Conservation (phyloP, 2,888 invertebrate species). For the Caenorhabditis sp. region DNA sequence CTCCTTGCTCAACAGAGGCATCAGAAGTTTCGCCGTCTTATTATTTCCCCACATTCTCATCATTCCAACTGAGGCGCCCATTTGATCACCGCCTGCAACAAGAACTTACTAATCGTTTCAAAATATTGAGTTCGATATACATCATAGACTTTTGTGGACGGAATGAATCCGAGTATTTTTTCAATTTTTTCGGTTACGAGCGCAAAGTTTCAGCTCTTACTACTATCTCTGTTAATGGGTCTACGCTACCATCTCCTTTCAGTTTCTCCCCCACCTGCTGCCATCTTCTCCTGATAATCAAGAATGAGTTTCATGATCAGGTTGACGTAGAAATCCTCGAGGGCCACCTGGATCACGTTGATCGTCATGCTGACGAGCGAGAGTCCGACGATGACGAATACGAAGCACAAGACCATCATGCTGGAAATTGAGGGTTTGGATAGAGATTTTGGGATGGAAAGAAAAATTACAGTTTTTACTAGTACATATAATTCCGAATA, state of each 20-base stretch:
- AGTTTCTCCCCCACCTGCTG: conserved; percentile 72
- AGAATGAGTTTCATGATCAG: conserved; percentile 82
- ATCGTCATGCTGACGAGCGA: conserved; percentile 85
- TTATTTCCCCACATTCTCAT: conserved; percentile 82
- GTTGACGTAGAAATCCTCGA: conserved; percentile 82
- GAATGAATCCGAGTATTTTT: no score
- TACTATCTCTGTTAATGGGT: no score
- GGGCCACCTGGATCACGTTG: conserved; percentile 83
- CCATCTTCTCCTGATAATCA: conserved; percentile 82
- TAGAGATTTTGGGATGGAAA: neutral
- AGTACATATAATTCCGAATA: neutral
- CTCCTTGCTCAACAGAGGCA: conserved; percentile 81
- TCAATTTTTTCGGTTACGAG: no score
- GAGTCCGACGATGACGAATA: conserved; percentile 84
- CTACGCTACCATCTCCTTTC: no score
- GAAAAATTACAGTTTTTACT: no score
- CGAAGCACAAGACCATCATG: conserved; percentile 83
- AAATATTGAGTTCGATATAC: no score
- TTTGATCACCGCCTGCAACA: conserved; percentile 67
- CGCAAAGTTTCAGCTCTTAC: no score
- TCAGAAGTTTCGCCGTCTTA: conserved; percentile 80
- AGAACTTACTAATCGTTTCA: neutral
- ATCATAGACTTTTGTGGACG: no score
- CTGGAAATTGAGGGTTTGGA: conserved; percentile 71
- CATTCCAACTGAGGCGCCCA: conserved; percentile 83